phyloP scores from a whole-genome alignment of 1,140 invertebrate species.

The Spodoptera litura region DNA sequence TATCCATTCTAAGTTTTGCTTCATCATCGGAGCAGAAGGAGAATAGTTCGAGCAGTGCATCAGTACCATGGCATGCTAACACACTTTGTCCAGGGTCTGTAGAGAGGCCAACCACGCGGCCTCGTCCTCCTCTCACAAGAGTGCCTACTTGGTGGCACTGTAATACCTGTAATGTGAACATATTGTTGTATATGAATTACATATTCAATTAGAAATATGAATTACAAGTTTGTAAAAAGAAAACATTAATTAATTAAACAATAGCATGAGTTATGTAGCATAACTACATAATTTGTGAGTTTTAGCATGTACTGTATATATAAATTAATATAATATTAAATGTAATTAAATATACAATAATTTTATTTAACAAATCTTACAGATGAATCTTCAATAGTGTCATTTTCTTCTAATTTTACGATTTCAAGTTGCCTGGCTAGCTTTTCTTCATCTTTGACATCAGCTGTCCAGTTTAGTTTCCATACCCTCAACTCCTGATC shows the following conservation, averaged over 20 bases:
- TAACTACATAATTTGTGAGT: no score
- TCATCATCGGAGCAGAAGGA: constrained; percentile 92
- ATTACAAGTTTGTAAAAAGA: no score
- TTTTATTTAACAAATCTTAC: constrained; percentile 55
- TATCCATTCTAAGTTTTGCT: constrained; percentile 89
- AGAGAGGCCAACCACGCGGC: constrained; percentile 90
- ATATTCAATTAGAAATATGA: no score
- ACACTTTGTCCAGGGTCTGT: constrained; percentile 89
- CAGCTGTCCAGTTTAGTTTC: constrained; percentile 88
- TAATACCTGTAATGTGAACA: constrained; percentile 85
- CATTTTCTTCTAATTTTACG: constrained; percentile 87
- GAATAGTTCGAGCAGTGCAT: constrained; percentile 94
- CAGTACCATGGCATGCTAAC: constrained; percentile 93
- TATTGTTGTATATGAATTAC: no score
- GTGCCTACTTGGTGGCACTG: constrained; percentile 91
- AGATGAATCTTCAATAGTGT: constrained; percentile 82
- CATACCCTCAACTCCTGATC: constrained; percentile 95
- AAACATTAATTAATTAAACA: no score
- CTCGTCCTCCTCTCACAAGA: constrained; percentile 91
- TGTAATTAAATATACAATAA: no score
- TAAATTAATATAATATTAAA: no score
- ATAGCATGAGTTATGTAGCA: no score
- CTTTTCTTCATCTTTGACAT: constrained; percentile 86
- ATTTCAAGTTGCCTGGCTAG: constrained; percentile 83
- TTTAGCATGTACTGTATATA: no score